phyloP scores from a whole-genome alignment of 2,888 invertebrate genomes.

The Aquatica leii region DNA sequence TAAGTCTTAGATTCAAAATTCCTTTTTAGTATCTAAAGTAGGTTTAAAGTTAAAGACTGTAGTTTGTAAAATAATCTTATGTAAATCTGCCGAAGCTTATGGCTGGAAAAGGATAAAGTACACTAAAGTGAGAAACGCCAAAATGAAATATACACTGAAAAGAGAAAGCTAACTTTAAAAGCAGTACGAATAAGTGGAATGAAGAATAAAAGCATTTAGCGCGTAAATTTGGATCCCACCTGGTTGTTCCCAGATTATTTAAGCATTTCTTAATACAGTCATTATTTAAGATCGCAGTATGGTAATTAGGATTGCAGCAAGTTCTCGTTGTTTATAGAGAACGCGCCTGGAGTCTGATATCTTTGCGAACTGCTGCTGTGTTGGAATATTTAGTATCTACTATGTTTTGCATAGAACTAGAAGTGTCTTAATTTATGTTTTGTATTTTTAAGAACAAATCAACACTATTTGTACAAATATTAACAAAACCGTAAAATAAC shows the following conservation, averaged over 20 bases:
- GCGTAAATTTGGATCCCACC: slow-evolving; percentile 61
- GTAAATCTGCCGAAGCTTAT: slow-evolving; percentile 56
- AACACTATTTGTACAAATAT: no score
- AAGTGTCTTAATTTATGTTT: slow-evolving; percentile 5
- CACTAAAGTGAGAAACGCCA: slow-evolving; percentile 18
- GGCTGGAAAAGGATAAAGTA: slow-evolving; percentile 33
- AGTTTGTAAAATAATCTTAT: slow-evolving; percentile 61
- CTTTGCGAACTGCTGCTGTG: slow-evolving; percentile 46
- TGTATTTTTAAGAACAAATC: no score
- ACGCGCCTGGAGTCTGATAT: slow-evolving; percentile 51
- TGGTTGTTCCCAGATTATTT: slow-evolving; percentile 63
- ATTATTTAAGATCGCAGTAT: slow-evolving; percentile 61
- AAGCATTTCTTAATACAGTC: slow-evolving; percentile 63
- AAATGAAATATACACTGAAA: slow-evolving; percentile 24
- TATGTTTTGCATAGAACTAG: slow-evolving; percentile 8
- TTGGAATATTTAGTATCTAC: slow-evolving; percentile 22
- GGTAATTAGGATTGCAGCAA: slow-evolving; percentile 53
- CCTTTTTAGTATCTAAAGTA: slow-evolving; percentile 54
- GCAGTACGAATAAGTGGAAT: slow-evolving; percentile 41
- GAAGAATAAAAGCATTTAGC: slow-evolving; percentile 59
- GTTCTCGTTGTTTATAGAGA: slow-evolving; percentile 43
- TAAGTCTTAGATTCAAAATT: slow-evolving; percentile 46
- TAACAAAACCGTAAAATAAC: no score
- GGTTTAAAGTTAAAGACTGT: slow-evolving; percentile 59
- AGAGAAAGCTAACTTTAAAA: slow-evolving; percentile 24